Evolutionary conservation across 2,113 vertebrate genomes (phyloP).

Genomic region (Myotis davidii): DNA sequence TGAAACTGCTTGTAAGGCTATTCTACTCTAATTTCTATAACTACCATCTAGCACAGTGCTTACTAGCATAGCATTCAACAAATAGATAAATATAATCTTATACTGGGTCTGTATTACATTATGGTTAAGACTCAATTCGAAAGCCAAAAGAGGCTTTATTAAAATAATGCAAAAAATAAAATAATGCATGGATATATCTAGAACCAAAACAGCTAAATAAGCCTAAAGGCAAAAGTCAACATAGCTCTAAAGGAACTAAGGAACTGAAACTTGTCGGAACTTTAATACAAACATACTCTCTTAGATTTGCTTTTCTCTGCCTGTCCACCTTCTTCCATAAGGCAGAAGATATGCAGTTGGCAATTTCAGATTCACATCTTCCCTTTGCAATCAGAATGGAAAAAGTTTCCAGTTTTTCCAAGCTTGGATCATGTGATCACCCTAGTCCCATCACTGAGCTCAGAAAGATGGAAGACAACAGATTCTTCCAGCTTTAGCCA

Average conservation of each 20-base stretch:
- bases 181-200: not conserved
- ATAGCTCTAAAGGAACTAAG: not conserved
- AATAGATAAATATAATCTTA: not conserved
- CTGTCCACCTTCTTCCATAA: not conserved
- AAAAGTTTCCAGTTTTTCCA: not conserved
- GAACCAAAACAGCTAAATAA: not conserved
- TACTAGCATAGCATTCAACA: not conserved
- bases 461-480: not conserved
- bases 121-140: not conserved
- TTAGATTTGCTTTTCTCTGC: slow-evolving; percentile 16
- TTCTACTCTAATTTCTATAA: not conserved
- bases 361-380: slow-evolving; percentile 1
- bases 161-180: not conserved
- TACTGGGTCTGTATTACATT: not conserved
- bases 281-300: not conserved
- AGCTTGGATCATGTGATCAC: not conserved
- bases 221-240: not conserved
- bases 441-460: not conserved
- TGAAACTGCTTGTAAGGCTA: not conserved
- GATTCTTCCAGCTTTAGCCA: not conserved
- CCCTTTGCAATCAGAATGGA: not conserved
- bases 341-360: not conserved
- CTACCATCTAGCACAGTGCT: not conserved
- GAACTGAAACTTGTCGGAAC: not conserved
- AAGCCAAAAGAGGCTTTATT: not conserved